Base-by-base conservation (phyloP, 2,888 invertebrate species). In the Hofmannophila pseudospretella region DNA sequence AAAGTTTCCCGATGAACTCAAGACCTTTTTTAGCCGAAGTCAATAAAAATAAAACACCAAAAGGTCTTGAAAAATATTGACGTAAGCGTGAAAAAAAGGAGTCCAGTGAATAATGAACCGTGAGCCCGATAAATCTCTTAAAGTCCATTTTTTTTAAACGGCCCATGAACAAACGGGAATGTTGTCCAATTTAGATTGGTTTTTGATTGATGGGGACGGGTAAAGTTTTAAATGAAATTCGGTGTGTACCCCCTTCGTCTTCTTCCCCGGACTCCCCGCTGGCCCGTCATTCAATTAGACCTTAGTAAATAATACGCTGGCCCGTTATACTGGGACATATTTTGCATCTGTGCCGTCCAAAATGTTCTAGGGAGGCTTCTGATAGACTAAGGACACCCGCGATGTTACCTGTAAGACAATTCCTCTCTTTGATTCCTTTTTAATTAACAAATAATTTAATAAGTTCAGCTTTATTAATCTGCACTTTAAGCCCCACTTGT, bases 141-240 rank as follows among this genome's bases (percentile, higher is more conserved):
- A 22, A 9, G 35, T 36, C 16, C 30, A 30, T 23, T 30, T 27
- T 27, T 27, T 36, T 36, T 34, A 54, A 60, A 60, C 58, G 57
- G 45, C 49, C 52, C 43, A 37, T 44, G 49, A 60, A 60, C 55
- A 64, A 70, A 61, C 53, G 45, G 51, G 56, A 66, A 66, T 70
- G 62, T 67, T 68, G 71, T 71, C 58, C 71, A 71, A 73, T 75
- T 77, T 74, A 79, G 67, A 80, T 78, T 76, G 76, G 60, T 67
- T 76, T 79, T 80, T 81, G 80, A 80, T 79, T 71, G 77, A 81
- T 75, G 70, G 67, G 58, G 57, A 62, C 58, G 61, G 60, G 62
- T 54, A 65, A 74, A 76, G 65, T 77, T 80, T 72, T 65, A 68
- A 79, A 78, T 72, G 61, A 75, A 76, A 68, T 70, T 67, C 46